phyloP scores from a whole-genome alignment of 2,113 vertebrate genomes.

The Corythornis madagascariensis region DNA sequence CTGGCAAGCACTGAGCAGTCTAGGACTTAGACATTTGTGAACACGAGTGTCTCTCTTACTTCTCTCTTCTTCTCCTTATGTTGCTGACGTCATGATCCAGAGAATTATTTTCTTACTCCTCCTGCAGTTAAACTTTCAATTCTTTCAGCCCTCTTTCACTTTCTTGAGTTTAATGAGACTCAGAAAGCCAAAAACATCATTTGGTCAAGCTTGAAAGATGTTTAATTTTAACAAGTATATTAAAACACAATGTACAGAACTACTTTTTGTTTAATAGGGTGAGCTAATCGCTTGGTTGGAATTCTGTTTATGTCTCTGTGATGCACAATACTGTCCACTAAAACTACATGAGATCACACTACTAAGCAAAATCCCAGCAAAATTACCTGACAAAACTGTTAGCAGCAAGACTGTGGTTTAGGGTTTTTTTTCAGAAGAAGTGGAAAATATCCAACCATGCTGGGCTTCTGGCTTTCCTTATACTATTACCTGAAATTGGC shows the following conservation, averaged over 20 bases:
- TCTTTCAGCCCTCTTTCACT: not conserved
- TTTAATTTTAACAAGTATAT: not conserved
- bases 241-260: not conserved
- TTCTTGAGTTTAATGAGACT: not conserved
- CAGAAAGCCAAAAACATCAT: not conserved
- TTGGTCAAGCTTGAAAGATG: not conserved
- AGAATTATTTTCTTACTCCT: not conserved
- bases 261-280: not conserved
- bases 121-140: not conserved
- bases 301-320: not conserved
- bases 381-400: not conserved
- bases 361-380: constrained; percentile 12
- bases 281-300: not conserved
- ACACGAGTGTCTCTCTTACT: not conserved
- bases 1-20: not conserved
- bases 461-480: constrained; percentile 22
- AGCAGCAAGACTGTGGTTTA: not conserved
- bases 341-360: not conserved
- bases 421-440: not conserved
- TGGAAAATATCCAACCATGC: constrained; percentile 20
- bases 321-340: not conserved
- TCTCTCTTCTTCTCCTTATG: not conserved
- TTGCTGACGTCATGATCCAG: not conserved
- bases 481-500: not conserved
- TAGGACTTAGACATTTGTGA: not conserved